Percentiles rank a stretch among this genome's conserved stretches.
Conservation (phyloP, 1,140 invertebrate genomes). For the Polyergus mexicanus region DNA sequence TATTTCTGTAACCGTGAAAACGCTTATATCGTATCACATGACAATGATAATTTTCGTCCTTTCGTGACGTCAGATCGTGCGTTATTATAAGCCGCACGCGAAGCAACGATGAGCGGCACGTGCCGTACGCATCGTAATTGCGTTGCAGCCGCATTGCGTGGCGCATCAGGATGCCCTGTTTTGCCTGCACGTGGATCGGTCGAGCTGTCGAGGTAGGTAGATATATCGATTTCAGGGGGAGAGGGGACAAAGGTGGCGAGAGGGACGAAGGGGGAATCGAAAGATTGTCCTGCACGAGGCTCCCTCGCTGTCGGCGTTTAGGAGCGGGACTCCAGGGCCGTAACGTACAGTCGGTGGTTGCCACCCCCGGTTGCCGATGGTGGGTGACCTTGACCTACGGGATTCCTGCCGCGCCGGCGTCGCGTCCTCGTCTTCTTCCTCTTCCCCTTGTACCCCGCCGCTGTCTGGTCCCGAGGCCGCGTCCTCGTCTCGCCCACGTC, state of each 20-base stretch:
- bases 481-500: background rate
- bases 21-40: background rate
- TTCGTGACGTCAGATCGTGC: background rate
- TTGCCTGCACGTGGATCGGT: slow-evolving; percentile 44
- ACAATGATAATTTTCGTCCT: background rate
- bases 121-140: slow-evolving; percentile 5
- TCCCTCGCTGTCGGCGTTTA: slow-evolving; percentile 36
- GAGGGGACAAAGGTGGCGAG: no score
- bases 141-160: slow-evolving; percentile 39
- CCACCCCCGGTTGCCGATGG: slow-evolving; percentile 66
- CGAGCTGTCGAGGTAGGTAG: slow-evolving; percentile 80
- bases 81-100: background rate
- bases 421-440: slow-evolving; percentile 75
- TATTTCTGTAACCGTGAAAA: background rate
- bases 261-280: slow-evolving; percentile 19
- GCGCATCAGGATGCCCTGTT: slow-evolving; percentile 47
- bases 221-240: slow-evolving; percentile 87
- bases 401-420: slow-evolving; percentile 84
- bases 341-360: slow-evolving; percentile 50
- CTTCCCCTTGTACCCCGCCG: slow-evolving; percentile 35
- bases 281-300: slow-evolving; percentile 85
- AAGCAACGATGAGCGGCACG: background rate
- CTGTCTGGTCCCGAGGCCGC: slow-evolving; percentile 14
- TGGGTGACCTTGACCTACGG: slow-evolving; percentile 84
- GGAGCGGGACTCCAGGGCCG: slow-evolving; percentile 73